Conservation (phyloP, 1,140 invertebrate species). For the Ruditapes philippinarum region DNA sequence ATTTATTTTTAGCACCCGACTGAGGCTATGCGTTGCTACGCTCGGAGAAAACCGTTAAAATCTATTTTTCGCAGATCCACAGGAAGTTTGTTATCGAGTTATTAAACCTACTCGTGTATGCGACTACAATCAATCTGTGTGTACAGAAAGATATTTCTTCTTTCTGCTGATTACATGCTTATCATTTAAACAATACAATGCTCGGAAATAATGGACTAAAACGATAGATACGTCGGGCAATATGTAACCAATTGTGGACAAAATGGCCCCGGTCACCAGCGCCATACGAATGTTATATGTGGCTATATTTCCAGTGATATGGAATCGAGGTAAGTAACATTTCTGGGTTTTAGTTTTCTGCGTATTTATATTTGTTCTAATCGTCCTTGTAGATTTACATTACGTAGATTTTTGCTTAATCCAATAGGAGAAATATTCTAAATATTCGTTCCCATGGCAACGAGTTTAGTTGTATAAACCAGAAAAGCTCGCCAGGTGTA, state of each 20-base stretch:
- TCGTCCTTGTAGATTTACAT: too few relatives aligned
- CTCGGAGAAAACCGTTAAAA: background rate
- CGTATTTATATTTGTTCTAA: too few relatives aligned
- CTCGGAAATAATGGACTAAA: background rate
- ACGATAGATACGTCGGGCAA: background rate
- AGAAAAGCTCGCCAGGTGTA: too few relatives aligned
- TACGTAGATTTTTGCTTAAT: too few relatives aligned
- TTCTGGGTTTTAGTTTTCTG: too few relatives aligned
- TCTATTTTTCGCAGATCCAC: background rate
- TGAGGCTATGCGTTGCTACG: background rate
- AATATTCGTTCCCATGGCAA: background rate
- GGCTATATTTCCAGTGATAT: background rate
- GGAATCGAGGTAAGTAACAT: background rate
- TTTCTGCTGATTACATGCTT: background rate
- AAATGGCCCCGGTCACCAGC: background rate
- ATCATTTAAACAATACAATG: background rate
- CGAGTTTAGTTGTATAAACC: background rate
- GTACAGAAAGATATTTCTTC: background rate
- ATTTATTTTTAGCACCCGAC: background rate
- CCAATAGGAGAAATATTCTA: too few relatives aligned
- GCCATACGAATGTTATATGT: background rate
- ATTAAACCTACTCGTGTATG: background rate
- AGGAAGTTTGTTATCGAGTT: background rate
- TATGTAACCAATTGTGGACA: background rate
- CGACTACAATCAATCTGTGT: conserved; percentile 8